Evolutionary conservation across 2,797 vertebrate species (phyloP), one percentile per base, ranked within the genome.

Genomic region (Phataginus tetradactyla): DNA sequence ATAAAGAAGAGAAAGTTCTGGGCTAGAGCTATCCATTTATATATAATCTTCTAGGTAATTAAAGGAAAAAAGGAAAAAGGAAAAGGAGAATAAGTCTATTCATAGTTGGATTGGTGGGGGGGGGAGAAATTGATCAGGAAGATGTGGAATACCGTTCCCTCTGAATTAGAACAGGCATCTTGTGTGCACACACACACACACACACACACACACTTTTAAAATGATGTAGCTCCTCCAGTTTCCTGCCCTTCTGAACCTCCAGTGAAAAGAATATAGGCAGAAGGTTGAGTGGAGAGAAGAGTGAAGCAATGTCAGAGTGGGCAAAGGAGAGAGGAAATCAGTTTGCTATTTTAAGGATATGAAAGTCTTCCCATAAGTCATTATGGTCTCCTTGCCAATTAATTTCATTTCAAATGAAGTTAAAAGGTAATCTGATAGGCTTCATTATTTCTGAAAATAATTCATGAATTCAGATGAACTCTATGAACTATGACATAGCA

Each of bases 391-490:
- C 77, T 88, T 90, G 83, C 37, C 86, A 93, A 83, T 94, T 98
- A 79, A 92, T 96, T 96, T 97, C 81, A 87, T 37, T 84, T 96
- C 4, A 2, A 59, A 78, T 95, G 49, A 34, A 37, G 18, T 87
- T 95, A 96, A 81, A 96, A 98, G 80, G 96, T 95, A 96, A 77
- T 66, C 8, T 32, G 81, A 61, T 42, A n/a, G n/a, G 27, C 96
- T 98, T 97, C 96, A 27, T 96, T 96, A 95, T 86, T 8, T 42
- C 80, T 85, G 57, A 75, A 93, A 98, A 96, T 80, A 97, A 95
- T 95, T 96, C 92, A 53, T 77, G 94, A 90, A 63, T 90, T 79
- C 34, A 81, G 72, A 92, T 51, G 84, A 96, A 94, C 71, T 93
- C 42, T 2, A 12, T 45, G 85, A 84, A n/a, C 71, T 75, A 15